These are phyloP conservation scores for Dascillus cervinus DNA, from an alignment of 2,888 invertebrate genomes.

Conservation along the genomic window DNA sequence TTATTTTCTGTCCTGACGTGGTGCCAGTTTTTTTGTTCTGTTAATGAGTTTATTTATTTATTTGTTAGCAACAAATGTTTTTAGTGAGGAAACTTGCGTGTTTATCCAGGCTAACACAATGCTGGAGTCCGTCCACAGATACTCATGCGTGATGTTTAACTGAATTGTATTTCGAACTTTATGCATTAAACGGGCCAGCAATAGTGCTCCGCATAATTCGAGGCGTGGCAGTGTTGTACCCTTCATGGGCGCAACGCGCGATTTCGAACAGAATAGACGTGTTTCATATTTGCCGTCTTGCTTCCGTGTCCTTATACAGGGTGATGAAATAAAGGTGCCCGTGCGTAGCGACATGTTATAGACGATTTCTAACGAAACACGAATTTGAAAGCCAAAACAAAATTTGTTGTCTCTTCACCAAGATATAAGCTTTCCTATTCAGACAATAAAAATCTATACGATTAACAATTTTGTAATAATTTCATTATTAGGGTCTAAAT, in stretches of 20 bases:
- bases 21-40: too few relatives aligned
- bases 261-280: slow-evolving; percentile 4
- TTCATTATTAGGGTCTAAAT: too few relatives aligned
- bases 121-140: slow-evolving; percentile 2
- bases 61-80: slow-evolving; percentile 5
- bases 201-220: slow-evolving; percentile 1
- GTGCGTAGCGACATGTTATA: too few relatives aligned
- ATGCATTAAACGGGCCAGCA: background rate
- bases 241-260: slow-evolving; percentile 2
- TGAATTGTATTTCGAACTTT: slow-evolving; percentile 1
- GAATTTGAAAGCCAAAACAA: too few relatives aligned
- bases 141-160: background rate
- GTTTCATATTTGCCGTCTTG: background rate
- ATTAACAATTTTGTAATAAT: too few relatives aligned
- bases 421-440: too few relatives aligned
- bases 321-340: too few relatives aligned
- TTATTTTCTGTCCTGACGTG: background rate
- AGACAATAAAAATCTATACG: too few relatives aligned
- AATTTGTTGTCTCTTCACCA: too few relatives aligned
- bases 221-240: background rate
- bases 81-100: background rate
- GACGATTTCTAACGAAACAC: too few relatives aligned
- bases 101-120: slow-evolving; percentile 2
- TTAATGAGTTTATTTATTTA: too few relatives aligned
- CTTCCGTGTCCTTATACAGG: slow-evolving; percentile 3